phyloP scores from a whole-genome alignment of 2,888 invertebrate species.

The Drosophila rellima region DNA sequence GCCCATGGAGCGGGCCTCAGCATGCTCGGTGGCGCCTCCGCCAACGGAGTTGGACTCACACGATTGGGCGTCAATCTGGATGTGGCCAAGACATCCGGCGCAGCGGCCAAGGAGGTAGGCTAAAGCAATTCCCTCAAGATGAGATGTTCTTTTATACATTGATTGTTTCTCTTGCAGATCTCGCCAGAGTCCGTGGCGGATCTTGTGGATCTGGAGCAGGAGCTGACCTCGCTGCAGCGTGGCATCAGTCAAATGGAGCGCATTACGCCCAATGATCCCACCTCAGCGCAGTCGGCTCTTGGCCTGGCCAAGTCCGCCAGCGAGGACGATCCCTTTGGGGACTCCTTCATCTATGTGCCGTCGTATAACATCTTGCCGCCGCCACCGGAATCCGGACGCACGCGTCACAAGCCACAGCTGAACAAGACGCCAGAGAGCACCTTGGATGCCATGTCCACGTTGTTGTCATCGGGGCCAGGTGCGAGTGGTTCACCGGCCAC shows the following conservation, averaged over 20 bases:
- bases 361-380: constrained; percentile 84
- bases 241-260: constrained; percentile 96
- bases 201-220: constrained; percentile 94
- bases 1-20: constrained; percentile 55
- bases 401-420: constrained; percentile 82
- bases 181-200: constrained; percentile 90
- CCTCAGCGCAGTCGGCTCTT: constrained; percentile 86
- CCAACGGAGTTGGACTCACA: constrained; percentile 62
- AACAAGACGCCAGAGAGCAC: constrained; percentile 75
- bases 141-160: too few species aligned
- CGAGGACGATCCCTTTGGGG: constrained; percentile 90
- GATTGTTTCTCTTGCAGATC: too few species aligned
- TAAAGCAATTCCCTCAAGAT: not conserved
- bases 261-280: constrained; percentile 90
- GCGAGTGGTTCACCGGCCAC: constrained; percentile 59
- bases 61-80: constrained; percentile 80
- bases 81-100: constrained; percentile 63
- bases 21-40: constrained; percentile 64
- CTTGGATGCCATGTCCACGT: constrained; percentile 63
- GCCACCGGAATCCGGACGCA: constrained; percentile 85
- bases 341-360: constrained; percentile 89
- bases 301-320: constrained; percentile 84
- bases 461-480: constrained; percentile 61
- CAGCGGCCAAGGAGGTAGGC: constrained; percentile 72
- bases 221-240: constrained; percentile 93